Evolutionary conservation across 2,113 vertebrate genomes (phyloP).

Genomic region (Macrotis lagotis): DNA sequence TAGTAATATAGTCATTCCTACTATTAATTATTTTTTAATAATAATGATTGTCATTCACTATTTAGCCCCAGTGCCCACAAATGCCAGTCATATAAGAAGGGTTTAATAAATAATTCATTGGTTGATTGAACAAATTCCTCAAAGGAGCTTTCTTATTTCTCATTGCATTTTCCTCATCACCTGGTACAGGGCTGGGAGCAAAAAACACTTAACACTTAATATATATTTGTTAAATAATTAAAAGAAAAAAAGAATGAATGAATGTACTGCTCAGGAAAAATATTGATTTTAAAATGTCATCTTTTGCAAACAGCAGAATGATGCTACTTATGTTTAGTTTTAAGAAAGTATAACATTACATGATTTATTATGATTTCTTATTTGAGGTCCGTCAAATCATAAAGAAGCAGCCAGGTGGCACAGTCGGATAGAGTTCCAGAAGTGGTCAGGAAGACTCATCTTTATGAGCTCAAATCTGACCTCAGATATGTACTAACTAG

Average conservation of each 20-base stretch:
- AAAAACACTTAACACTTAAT: neutral
- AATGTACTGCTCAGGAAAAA: constrained; percentile 6
- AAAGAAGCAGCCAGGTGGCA: neutral
- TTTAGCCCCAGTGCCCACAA: neutral
- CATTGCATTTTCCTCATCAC: neutral
- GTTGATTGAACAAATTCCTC: neutral
- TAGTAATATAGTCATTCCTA: neutral
- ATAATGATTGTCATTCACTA: neutral
- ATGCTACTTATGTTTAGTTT: constrained; percentile 9
- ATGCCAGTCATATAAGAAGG: neutral
- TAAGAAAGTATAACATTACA: neutral
- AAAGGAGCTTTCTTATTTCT: neutral
- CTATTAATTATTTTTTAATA: neutral
- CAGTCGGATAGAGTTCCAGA: neutral
- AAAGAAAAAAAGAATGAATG: neutral
- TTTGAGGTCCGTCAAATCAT: neutral
- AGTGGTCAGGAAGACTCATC: neutral
- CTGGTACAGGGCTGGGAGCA: neutral
- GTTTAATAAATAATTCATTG: neutral
- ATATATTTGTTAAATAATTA: neutral
- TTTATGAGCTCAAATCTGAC: neutral
- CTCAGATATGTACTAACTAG: neutral
- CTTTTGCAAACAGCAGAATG: constrained; percentile 14
- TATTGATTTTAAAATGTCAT: constrained; percentile 2
- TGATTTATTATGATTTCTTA: neutral